Base-by-base conservation (phyloP, 2,888 invertebrate species). In the Onthophagus sagittarius region DNA sequence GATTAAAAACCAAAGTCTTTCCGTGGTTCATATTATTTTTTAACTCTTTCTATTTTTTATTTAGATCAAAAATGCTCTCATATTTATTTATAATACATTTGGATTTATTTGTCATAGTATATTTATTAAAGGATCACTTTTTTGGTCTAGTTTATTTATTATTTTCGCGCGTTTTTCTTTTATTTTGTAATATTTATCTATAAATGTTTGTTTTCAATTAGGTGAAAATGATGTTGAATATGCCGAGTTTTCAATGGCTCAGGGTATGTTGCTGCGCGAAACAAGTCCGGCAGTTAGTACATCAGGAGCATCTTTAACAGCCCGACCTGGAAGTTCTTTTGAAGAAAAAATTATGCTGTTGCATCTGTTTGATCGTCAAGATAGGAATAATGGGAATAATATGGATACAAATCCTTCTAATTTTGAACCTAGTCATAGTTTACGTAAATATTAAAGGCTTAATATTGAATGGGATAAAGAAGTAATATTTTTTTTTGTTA, bases 211-310 rank as follows among this genome's bases (percentile, higher is more conserved):
- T 53, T 53, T 53, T 77, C 79, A 75, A 77, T 31, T 79, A 87
- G 89, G 90, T 76, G 92, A 92, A 82, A 92, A 92, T 80, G 92
- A 92, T 82, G 90, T 92, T 7, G 92, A 92, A 81, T 89, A 88
- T 77, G 88, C 87, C 0, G 89, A 89, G 82, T 85, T 89, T 63
- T 87, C 87, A 15, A 86, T 87, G 86, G 84, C 85, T 3, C 87
- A 87, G 77, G 82, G 86, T n/a, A 80, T 86, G 75, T 75, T 80
- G 67, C 78, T 83, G 71, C 80, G 83, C 62, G 82, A 83, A 70
- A 77, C 82, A 11, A 82, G 79, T 75, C 79, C 79, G 31, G 77
- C 76, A 31, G 77, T 77, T 6, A 77, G 77, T 0, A 74, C 75
- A 70, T 78, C 79, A 23, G 77, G 77, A 63, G 73, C 76, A 15